Base-by-base conservation (phyloP, 2,888 invertebrate species). In the Cremastobaeus sp. region DNA sequence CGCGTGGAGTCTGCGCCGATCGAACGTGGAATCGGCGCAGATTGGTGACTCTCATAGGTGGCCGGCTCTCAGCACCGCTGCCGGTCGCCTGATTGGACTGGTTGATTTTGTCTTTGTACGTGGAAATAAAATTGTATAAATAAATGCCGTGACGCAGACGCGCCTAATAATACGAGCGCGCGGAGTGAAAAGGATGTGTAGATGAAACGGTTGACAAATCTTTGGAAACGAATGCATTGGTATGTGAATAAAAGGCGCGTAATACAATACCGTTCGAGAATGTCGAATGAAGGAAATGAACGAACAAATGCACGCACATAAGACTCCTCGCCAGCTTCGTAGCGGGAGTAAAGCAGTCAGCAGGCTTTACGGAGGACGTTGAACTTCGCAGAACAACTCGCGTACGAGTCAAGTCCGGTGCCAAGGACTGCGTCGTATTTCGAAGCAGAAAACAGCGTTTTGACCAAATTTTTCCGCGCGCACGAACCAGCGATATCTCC, bases 201-300 rank as follows among this genome's bases (percentile, higher is more conserved):
- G 41, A 52, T 57, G 17, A 43, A 64, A 70, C 48, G 62, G 50
- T 64, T 55, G 70, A 70, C 70, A 48, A 64, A 70, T 64, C 50
- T 62, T 70, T 21, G 55, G 54, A 62, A 69, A 62, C 54, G 60
- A 50, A 50, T 57, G 70, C 57, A 41, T 34, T 30, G 64, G 64
- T 64, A 71, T 64, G 71, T 39, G 71, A 64, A 71, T 71, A 71
- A 64, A 71, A 71, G 70, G 64, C 57, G 71, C 71, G 71, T 64
- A 64, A 71, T 41, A 71, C 64, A 71, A 71, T 71, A 71, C 71
- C 70, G 70, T 64, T 64, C 37, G 50, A 70, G 57, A 70, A 62
- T 62, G 70, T 70, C 70, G 70, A 68, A 68, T 52, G 68, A 68
- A 68, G 68, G 59, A 59, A 68, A 59, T 47, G 70, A 70, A 62